Base-by-base conservation (phyloP, 2,113 vertebrate species). In the Eleginops maclovinus region DNA sequence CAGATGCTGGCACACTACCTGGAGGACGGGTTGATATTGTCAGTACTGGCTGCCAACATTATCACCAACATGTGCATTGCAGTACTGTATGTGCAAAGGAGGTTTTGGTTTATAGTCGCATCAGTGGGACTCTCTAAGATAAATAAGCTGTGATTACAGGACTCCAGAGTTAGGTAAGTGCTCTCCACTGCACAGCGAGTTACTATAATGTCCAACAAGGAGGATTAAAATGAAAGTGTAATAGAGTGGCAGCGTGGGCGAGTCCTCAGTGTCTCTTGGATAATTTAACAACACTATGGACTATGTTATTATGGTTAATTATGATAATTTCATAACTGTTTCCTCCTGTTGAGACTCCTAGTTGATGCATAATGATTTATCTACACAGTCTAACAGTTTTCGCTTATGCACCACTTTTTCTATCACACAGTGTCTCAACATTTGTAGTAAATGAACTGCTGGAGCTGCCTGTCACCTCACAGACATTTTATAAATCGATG, bases 1-100 rank as follows among this genome's bases (percentile, higher is more conserved):
- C 82, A 24, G 88, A 84, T 9, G 72, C 92, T 63, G 81, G 77
- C 17, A 62, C n/a, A 9, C 84, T 76, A 61, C 93, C 93, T 94
- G 82, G 3, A 74, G 40, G 71, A 86, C 56, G 77, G 4, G 46
- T 17, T 21, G 28, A 72, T 6, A 56, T 4, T 9, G 44, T 68
- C 28, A 77, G 49, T 56, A 8, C n/a, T 43, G 44, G 21, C 28
- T 13, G 10, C 56, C 16, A 75, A 49, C 15, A 59, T 51, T 40
- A 55, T 2, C 10, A 47, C 8, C 51, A 26, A 26, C 40, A 11
- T 31, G 36, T 60, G 49, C 3, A 2, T 24, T 13, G 21, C 12
- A 49, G 26, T 43, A 55, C 12, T 55, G 26, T 43, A 55, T 50
- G 22, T 49, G 55, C 49, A 19, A 54, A 59, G 53, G 28, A n/a